Percentiles rank a stretch among this genome's conserved stretches.
Conservation (phyloP, 1,140 invertebrate genomes). For the Patella vulgata region DNA sequence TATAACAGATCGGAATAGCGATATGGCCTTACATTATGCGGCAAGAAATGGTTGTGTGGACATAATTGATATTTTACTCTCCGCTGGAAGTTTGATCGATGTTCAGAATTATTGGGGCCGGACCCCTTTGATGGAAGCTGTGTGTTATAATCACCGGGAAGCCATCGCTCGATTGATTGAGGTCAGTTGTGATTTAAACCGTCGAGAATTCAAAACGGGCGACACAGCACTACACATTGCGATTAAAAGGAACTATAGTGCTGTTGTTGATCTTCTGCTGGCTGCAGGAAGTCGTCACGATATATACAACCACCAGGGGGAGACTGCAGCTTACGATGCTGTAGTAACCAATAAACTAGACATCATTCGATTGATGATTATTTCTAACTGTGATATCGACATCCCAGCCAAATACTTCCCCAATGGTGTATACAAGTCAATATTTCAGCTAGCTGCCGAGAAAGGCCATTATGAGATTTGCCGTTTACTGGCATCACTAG, state of each 20-base stretch:
- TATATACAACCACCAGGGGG: conserved; percentile 65
- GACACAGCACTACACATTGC: conserved; percentile 69
- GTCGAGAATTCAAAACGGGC: conserved; percentile 63
- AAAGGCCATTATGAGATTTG: conserved; percentile 62
- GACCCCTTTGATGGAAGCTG: conserved; percentile 66
- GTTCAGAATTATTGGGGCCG: conserved; percentile 66
- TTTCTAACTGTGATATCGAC: conserved; percentile 63
- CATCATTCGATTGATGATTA: conserved; percentile 58
- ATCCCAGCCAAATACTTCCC: conserved; percentile 63
- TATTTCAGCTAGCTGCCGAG: conserved; percentile 63
- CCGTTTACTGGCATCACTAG: conserved; percentile 55
- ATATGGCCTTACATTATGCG: conserved; percentile 86
- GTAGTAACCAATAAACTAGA: conserved; percentile 63
- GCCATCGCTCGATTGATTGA: conserved; percentile 55
- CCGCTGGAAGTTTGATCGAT: conserved; percentile 58
- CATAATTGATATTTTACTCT: conserved; percentile 58
- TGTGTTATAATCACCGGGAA: conserved; percentile 66
- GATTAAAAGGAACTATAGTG: conserved; percentile 68
- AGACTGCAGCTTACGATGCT: conserved; percentile 62
- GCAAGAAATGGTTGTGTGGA: conserved; percentile 61
- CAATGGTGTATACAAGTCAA: conserved; percentile 59
- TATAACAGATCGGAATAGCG: conserved; percentile 95
- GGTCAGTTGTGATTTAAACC: conserved; percentile 61
- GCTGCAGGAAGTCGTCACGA: conserved; percentile 61
- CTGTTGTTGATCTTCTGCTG: conserved; percentile 72